These are phyloP conservation scores for Helostoma temminkii DNA, from an alignment of 2,797 vertebrate genomes.

Conservation along the genomic window DNA sequence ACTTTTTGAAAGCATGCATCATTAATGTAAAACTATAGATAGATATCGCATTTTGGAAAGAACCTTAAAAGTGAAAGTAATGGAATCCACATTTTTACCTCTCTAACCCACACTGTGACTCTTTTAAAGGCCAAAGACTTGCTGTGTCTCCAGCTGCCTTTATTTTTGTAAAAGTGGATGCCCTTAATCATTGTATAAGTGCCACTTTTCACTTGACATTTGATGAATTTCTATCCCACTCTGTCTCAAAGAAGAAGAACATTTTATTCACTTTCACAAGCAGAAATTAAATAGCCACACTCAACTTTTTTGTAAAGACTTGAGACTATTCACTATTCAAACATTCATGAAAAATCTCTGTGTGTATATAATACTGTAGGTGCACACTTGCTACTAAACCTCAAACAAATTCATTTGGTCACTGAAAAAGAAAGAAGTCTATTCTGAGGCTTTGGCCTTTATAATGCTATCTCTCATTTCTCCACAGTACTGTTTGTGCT, in stretches of 20 bases:
- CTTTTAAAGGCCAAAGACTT: no score
- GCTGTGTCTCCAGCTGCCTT: constrained; percentile 25
- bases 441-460: constrained; percentile 47
- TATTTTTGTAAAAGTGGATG: constrained; percentile 19
- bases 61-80: constrained; percentile 44
- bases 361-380: constrained; percentile 6
- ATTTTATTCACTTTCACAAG: constrained; percentile 1
- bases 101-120: constrained; percentile 23
- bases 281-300: not conserved
- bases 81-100: constrained; percentile 34
- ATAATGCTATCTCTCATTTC: constrained; percentile 58
- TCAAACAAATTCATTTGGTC: constrained; percentile 8
- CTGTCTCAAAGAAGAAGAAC: constrained; percentile 3
- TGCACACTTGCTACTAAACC: constrained; percentile 17
- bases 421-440: constrained; percentile 34
- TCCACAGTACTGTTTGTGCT: constrained; percentile 59
- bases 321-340: not conserved
- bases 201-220: constrained; percentile 26
- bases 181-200: constrained; percentile 34
- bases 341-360: not conserved
- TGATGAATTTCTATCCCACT: constrained; percentile 30
- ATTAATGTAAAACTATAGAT: no score
- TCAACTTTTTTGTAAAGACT: not conserved
- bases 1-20: constrained; percentile 12
- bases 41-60: constrained; percentile 55